Conservation (phyloP, 2,797 vertebrate genomes). For the Cyprinella venusta region DNA sequence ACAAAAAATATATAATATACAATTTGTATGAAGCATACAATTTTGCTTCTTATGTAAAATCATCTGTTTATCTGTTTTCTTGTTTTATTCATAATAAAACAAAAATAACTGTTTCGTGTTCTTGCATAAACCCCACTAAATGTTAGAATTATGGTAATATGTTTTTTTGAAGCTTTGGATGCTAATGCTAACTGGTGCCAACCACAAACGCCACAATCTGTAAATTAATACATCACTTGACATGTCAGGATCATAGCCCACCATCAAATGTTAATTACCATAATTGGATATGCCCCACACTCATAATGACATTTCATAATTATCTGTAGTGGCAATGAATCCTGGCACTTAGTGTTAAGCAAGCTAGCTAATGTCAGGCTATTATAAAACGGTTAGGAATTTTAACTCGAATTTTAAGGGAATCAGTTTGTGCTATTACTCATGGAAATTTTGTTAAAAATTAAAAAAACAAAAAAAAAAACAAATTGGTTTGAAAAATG, state of each 20-base stretch:
- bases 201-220: constrained; percentile 62
- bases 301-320: constrained; percentile 68
- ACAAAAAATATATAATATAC: too few relatives aligned
- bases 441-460: not conserved
- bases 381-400: constrained; percentile 48
- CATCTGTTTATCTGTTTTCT: too few relatives aligned
- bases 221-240: constrained; percentile 67
- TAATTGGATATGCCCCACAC: constrained; percentile 67
- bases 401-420: constrained; percentile 61
- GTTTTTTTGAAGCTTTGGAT: constrained; percentile 3
- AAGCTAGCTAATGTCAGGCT: constrained; percentile 59
- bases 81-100: too few relatives aligned
- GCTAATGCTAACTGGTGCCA: constrained; percentile 62
- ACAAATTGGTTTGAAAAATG: not conserved
- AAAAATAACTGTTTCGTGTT: too few relatives aligned
- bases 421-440: constrained; percentile 34
- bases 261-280: constrained; percentile 63
- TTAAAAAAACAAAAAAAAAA: too few relatives aligned
- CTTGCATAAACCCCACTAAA: too few relatives aligned
- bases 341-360: constrained; percentile 56
- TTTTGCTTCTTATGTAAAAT: too few relatives aligned
- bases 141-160: not conserved
- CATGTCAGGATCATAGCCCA: constrained; percentile 62
- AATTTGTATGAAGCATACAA: too few relatives aligned
- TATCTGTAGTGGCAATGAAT: constrained; percentile 65